phyloP scores from a whole-genome alignment of 2,113 vertebrate genomes.

The Psephotus haematonotus region DNA sequence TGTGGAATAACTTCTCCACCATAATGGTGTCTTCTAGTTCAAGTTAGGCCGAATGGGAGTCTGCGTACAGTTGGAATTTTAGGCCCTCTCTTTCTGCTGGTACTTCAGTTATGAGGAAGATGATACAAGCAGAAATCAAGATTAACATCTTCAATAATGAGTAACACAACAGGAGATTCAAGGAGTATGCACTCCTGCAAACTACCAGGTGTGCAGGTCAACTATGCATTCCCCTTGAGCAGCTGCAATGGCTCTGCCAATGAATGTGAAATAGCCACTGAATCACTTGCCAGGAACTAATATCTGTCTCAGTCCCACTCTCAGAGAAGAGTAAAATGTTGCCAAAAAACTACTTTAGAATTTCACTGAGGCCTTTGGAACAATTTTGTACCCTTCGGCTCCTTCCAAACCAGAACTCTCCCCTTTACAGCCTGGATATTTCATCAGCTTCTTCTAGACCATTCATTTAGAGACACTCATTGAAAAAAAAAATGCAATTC shows the following conservation, averaged over 20 bases:
- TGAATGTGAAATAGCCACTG: not conserved
- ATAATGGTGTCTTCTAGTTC: not conserved
- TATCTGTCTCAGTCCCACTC: not conserved
- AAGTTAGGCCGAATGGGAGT: not conserved
- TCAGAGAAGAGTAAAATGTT: not conserved
- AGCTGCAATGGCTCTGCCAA: not conserved
- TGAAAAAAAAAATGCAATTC: not conserved
- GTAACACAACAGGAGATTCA: not conserved
- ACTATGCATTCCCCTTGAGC: not conserved
- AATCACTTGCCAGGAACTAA: not conserved
- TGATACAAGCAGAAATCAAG: not conserved
- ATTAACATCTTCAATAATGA: not conserved
- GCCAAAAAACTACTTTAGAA: not conserved
- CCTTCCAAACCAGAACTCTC: not conserved
- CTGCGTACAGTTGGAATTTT: not conserved
- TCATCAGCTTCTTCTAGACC: not conserved
- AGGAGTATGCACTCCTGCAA: not conserved
- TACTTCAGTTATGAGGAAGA: not conserved
- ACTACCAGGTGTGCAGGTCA: not conserved
- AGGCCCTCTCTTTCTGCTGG: not conserved
- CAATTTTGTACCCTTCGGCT: not conserved
- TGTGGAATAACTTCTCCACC: not conserved
- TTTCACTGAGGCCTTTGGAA: not conserved
- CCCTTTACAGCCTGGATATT: not conserved
- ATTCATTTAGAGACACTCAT: not conserved